Percentiles rank a stretch among this genome's conserved stretches.
These are phyloP conservation scores for Hystrix brachyura DNA, from an alignment of 2,113 vertebrate species.

Conservation along the genomic window DNA sequence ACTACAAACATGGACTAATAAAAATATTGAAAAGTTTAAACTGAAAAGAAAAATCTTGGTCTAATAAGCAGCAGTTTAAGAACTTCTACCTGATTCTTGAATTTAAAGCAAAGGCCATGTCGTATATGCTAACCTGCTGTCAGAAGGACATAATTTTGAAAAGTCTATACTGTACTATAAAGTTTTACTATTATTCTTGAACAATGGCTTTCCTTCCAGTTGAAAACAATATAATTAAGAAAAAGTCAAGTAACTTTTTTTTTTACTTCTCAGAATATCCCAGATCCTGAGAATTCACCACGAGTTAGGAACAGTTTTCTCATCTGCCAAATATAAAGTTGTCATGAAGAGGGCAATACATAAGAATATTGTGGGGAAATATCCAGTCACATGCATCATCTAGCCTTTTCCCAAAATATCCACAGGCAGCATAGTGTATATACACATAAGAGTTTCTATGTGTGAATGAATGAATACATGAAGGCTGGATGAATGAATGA, in stretches of 20 bases:
- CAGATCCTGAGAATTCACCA: neutral
- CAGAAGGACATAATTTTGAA: neutral
- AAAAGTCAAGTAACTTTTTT: neutral
- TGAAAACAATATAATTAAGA: neutral
- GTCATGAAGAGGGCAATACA: neutral
- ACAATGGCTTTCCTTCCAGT: neutral
- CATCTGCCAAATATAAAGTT: neutral
- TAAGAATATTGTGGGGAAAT: neutral
- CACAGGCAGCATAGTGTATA: neutral
- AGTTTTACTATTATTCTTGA: neutral
- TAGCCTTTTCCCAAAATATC: neutral
- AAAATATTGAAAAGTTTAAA: neutral
- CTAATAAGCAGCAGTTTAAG: neutral
- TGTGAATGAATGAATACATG: neutral
- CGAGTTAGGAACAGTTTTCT: neutral
- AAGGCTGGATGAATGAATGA: neutral
- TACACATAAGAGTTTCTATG: rapidly evolving
- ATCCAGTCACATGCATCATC: rapidly evolving
- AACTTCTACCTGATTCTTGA: neutral
- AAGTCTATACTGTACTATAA: neutral
- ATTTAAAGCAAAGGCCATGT: neutral
- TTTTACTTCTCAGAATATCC: neutral
- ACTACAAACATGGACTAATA: neutral
- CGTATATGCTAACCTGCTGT: neutral
- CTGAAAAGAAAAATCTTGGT: neutral